phyloP scores from a whole-genome alignment of 2,888 invertebrate species.

The Halictus ligatus region DNA sequence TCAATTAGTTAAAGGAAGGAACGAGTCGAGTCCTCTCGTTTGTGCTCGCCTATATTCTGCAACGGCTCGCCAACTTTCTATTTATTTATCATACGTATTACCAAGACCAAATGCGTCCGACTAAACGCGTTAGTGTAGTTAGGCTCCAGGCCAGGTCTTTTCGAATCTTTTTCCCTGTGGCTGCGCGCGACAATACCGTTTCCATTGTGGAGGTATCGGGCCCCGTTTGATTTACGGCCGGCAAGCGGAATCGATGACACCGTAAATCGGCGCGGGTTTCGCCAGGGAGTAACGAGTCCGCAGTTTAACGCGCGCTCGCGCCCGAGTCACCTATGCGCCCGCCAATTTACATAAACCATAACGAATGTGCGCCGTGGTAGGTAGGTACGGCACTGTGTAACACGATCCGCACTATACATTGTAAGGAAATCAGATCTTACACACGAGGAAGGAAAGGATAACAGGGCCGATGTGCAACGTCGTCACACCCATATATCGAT shows the following conservation, averaged over 20 bases:
- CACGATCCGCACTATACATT: slow-evolving; percentile 66
- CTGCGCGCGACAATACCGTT: neutral
- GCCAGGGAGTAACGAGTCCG: slow-evolving; percentile 16
- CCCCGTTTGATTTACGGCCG: slow-evolving; percentile 18
- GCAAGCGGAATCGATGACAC: slow-evolving; percentile 37
- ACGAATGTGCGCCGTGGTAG: slow-evolving; percentile 58
- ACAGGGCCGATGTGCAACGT: slow-evolving; percentile 58
- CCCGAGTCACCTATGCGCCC: slow-evolving; percentile 49
- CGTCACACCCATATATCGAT: slow-evolving; percentile 62
- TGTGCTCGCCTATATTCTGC: neutral
- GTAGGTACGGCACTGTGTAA: slow-evolving; percentile 66
- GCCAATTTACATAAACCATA: slow-evolving; percentile 67
- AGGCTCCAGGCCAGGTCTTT: neutral
- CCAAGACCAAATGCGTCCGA: neutral
- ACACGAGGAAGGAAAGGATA: slow-evolving; percentile 69
- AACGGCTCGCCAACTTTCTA: neutral
- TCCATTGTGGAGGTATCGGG: neutral
- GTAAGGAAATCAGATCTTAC: slow-evolving; percentile 72
- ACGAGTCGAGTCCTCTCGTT: neutral
- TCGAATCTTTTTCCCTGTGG: neutral
- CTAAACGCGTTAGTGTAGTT: neutral
- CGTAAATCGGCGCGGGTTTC: slow-evolving; percentile 33
- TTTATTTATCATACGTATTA: neutral
- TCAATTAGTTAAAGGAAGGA: neutral
- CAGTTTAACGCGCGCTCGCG: slow-evolving; percentile 14